Evolutionary conservation across 2,113 vertebrate genomes (phyloP).

Genomic region (Semicossyphus pulcher): DNA sequence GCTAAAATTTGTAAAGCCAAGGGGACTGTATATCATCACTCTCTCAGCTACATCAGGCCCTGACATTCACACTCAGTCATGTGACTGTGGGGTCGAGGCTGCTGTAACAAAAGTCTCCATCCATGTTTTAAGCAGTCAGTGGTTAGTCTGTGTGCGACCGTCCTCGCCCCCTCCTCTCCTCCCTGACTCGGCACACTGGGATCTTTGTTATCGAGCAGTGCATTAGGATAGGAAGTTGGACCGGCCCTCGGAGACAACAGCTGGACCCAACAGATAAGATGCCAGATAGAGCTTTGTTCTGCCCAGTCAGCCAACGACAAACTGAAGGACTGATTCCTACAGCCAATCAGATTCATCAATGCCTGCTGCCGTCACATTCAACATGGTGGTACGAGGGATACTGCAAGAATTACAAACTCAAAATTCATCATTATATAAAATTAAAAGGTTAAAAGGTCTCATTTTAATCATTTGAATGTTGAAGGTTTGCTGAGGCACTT

Average conservation of each 20-base stretch:
- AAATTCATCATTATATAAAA: too few relatives aligned
- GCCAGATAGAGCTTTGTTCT: not conserved
- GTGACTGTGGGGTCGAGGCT: slow-evolving; percentile 12
- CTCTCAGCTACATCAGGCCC: not conserved
- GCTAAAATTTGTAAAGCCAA: too few relatives aligned
- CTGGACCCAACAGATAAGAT: slow-evolving; percentile 68
- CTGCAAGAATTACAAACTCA: not conserved
- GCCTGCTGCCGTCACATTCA: not conserved
- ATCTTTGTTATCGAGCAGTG: slow-evolving; percentile 70
- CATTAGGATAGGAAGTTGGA: slow-evolving; percentile 61
- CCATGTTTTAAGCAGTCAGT: not conserved
- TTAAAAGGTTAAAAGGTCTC: too few relatives aligned
- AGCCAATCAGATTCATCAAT: not conserved
- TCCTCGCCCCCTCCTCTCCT: not conserved
- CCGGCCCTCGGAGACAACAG: slow-evolving; percentile 44
- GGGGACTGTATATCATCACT: too few relatives aligned
- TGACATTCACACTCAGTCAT: not conserved
- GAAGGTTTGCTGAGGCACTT: too few relatives aligned
- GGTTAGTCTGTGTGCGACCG: slow-evolving; percentile 19
- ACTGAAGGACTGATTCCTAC: not conserved
- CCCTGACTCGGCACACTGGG: slow-evolving; percentile 40
- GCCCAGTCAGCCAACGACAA: slow-evolving; percentile 3
- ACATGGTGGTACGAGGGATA: not conserved
- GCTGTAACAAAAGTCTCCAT: not conserved
- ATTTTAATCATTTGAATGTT: too few relatives aligned